Conservation (phyloP, 2,113 vertebrate species). For the Elanus axillaris region DNA sequence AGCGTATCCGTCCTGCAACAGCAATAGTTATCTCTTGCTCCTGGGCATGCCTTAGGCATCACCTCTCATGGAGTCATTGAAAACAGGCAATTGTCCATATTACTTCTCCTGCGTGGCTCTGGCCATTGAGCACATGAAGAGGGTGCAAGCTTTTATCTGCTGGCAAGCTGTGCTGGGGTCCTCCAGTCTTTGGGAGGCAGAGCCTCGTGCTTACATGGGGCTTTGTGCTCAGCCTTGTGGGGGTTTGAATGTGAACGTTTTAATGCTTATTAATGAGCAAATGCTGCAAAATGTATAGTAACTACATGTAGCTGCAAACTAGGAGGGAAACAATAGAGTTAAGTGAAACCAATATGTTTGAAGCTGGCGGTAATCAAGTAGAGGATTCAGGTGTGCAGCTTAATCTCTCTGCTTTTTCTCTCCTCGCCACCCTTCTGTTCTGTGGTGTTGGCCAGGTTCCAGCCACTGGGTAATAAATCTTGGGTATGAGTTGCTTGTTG, state of each 20-base stretch:
- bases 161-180: not conserved
- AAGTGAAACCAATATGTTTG: not conserved
- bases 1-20: not conserved
- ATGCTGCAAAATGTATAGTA: not conserved
- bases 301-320: not conserved
- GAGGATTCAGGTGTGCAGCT: not conserved
- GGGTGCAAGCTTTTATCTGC: not conserved
- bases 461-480: not conserved
- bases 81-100: not conserved
- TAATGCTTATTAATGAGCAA: not conserved
- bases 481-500: not conserved
- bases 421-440: not conserved
- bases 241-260: not conserved
- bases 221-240: not conserved
- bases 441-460: not conserved
- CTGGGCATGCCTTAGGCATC: not conserved
- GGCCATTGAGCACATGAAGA: not conserved
- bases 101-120: not conserved
- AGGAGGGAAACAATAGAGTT: not conserved
- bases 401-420: not conserved
- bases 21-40: not conserved
- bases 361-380: not conserved
- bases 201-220: not conserved
- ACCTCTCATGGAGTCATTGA: not conserved
- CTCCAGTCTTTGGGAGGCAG: not conserved